Conservation (phyloP, 2,888 invertebrate genomes). For the Neuroscelio doddi region DNA sequence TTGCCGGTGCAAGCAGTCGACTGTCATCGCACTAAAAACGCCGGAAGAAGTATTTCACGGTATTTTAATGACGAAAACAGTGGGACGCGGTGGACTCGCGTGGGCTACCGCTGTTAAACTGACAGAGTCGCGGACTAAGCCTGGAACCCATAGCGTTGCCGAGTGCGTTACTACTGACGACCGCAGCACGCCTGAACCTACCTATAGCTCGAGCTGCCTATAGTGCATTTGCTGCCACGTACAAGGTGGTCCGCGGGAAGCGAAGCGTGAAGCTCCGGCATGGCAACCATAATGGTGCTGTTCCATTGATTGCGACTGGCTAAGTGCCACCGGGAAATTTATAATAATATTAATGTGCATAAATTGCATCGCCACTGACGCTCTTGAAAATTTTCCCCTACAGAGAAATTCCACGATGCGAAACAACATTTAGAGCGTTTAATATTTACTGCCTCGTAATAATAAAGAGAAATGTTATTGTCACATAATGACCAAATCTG, state of each 20-base stretch:
- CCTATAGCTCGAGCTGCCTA: slow-evolving; percentile 8
- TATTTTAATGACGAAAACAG: too few relatives aligned
- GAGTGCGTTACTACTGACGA: slow-evolving; percentile 56
- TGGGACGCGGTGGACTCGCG: slow-evolving; percentile 1
- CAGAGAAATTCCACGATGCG: slow-evolving; percentile 18
- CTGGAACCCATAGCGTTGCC: slow-evolving; percentile 60
- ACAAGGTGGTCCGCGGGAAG: slow-evolving; percentile 48
- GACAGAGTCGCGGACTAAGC: slow-evolving; percentile 53
- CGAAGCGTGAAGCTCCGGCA: slow-evolving; percentile 48
- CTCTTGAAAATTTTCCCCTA: slow-evolving; percentile 19
- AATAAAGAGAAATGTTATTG: too few relatives aligned
- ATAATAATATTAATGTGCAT: slow-evolving; percentile 36
- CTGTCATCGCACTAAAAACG: too few relatives aligned
- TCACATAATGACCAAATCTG: too few relatives aligned
- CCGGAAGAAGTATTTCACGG: too few relatives aligned
- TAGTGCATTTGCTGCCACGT: slow-evolving; percentile 35
- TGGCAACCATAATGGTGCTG: slow-evolving; percentile 34
- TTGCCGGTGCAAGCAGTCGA: too few relatives aligned
- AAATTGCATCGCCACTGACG: slow-evolving; percentile 21
- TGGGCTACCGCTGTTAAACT: slow-evolving; percentile 15
- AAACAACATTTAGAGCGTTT: slow-evolving; percentile 35
- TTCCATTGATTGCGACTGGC: slow-evolving; percentile 42
- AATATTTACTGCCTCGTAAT: slow-evolving; percentile 25
- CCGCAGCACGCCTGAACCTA: not conserved
- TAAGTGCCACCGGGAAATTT: slow-evolving; percentile 39